Conservation (phyloP, 2,113 vertebrate species). For the Vulpes vulpes region DNA sequence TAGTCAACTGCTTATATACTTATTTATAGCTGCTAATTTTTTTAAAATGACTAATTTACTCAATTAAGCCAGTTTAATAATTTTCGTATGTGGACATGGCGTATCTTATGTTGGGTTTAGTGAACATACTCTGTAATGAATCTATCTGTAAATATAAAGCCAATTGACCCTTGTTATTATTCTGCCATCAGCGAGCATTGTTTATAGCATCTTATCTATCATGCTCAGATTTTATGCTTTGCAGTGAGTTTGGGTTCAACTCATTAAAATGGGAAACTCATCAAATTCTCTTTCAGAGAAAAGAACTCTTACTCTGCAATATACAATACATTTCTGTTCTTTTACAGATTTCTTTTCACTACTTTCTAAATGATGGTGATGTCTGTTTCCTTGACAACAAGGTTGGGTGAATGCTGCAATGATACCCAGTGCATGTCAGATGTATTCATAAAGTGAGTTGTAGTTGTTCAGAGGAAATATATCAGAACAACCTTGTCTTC, state of each 20-base stretch:
- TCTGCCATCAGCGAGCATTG: background rate
- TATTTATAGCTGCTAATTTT: background rate
- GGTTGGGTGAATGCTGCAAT: conserved; percentile 38
- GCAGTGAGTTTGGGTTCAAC: background rate
- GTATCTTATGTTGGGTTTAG: background rate
- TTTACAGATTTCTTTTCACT: conserved; percentile 38
- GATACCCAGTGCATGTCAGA: background rate
- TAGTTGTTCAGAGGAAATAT: conserved; percentile 49
- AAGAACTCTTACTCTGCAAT: background rate
- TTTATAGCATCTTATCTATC: background rate
- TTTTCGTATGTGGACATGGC: background rate
- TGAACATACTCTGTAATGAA: background rate
- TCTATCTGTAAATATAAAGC: background rate
- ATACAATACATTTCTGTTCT: background rate
- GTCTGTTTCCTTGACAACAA: conserved; percentile 78
- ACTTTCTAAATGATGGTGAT: conserved; percentile 33
- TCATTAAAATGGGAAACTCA: background rate
- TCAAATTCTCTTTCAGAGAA: background rate
- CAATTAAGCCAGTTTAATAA: background rate
- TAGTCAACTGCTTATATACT: background rate
- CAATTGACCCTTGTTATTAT: background rate
- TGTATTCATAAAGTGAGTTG: conserved; percentile 42
- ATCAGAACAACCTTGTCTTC: conserved; percentile 43
- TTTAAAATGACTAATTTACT: background rate
- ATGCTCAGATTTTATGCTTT: background rate